Evolutionary conservation across 2,888 invertebrate species (phyloP).

Genomic region (Muscina levida): DNA sequence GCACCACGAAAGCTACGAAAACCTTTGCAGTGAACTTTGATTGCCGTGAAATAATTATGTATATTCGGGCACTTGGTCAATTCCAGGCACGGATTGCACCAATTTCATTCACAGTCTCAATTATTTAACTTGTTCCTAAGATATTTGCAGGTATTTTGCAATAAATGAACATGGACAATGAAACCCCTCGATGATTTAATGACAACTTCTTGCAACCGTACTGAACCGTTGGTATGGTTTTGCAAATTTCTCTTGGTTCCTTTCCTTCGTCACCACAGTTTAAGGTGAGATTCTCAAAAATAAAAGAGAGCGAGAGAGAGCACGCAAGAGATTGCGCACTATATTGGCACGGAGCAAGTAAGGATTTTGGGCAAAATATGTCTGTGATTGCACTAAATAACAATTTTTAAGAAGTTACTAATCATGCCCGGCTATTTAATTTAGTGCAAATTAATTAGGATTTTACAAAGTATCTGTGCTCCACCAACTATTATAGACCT

Average conservation of each 20-base stretch:
- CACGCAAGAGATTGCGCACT: conserved; percentile 54
- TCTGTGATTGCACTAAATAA: too few relatives aligned
- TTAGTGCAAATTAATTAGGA: too few relatives aligned
- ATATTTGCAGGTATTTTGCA: conserved; percentile 10
- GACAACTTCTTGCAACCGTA: conserved; percentile 65
- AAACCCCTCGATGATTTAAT: conserved; percentile 64
- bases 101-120: conserved; percentile 17
- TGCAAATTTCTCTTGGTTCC: conserved; percentile 49
- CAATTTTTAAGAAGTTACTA: too few relatives aligned
- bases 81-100: conserved; percentile 38
- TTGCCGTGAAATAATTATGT: neutral
- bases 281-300: neutral
- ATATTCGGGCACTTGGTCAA: too few relatives aligned
- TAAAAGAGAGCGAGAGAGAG: too few relatives aligned
- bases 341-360: conserved; percentile 17
- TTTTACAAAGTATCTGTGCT: too few relatives aligned
- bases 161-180: conserved; percentile 62
- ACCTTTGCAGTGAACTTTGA: too few relatives aligned
- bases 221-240: conserved; percentile 61
- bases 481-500: too few relatives aligned
- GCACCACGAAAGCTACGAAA: too few relatives aligned
- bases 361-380: too few relatives aligned
- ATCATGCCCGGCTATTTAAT: too few relatives aligned
- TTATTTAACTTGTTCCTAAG: neutral
- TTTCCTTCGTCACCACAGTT: conserved; percentile 9